Base-by-base conservation (phyloP, 1,140 invertebrate genomes). In the Drosophila quadrilineata region DNA sequence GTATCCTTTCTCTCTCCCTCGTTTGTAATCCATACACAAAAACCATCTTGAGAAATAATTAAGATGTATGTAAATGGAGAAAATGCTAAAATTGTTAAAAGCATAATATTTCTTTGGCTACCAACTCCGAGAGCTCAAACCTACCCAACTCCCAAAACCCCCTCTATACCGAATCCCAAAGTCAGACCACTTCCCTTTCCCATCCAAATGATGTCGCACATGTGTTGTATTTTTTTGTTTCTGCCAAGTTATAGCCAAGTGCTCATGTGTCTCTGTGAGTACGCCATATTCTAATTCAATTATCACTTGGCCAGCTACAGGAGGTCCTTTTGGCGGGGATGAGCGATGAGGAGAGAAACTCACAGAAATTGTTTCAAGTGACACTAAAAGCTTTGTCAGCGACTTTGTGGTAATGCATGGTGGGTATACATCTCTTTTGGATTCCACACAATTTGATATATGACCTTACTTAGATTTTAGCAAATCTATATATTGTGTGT, bases 241-340 rank as follows among this genome's bases (percentile, higher is more conserved):
- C 50, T 64, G 28, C 70, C 75, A 74, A 85, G 79, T 67, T 74
- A 71, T 77, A 50, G 77, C 77, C 50, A 63, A 64, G 41, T 48
- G 28, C 24, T 48, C 41, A 10, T 65, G 22, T 65, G 24, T 38
- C 16, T 33, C 17, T 57, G 59, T 62, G 60, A 56, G 63, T 53
- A 73, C 75, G 76, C 84, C 84, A 85, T 85, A 87, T 87, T 87
- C 85, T 87, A 87, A 88, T 88, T 88, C 85, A 88, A 88, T 88
- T 88, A 88, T 85, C 85, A 85, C 71, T 76, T 74, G 75, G 71
- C 46, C 59, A 59, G 75, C 71, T 38, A 38, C 60, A 49, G 46
- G 14, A 31, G 38, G 31, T n/a, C 10, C 28, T 29, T 6, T 6
- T 9, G 3, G 10, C 31, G 38, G 46, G 5, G 22, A 12, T 36